Percentiles rank a stretch among this genome's conserved stretches.
Evolutionary conservation across 2,113 vertebrate species (phyloP).

Genomic region (Neogale vison): DNA sequence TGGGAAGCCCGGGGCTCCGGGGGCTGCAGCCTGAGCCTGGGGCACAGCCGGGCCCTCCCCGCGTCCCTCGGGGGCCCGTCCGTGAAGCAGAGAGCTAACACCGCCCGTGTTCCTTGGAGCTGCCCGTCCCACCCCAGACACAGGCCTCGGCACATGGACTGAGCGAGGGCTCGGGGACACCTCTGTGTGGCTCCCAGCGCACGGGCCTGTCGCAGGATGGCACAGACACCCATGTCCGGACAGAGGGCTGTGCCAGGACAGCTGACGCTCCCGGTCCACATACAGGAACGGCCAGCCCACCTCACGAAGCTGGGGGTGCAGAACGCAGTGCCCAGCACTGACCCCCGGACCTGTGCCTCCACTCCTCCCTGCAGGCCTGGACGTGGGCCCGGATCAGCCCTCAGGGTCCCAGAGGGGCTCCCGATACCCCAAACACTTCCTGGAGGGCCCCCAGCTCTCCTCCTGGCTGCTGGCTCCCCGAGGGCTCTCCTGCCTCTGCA

Average conservation of each 20-base stretch:
- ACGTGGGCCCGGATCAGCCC: background rate
- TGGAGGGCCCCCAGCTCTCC: fast-evolving
- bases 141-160: background rate
- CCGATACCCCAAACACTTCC: background rate
- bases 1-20: background rate
- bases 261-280: background rate
- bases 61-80: background rate
- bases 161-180: background rate
- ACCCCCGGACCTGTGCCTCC: background rate
- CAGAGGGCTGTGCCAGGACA: background rate
- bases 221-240: background rate
- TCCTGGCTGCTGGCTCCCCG: background rate
- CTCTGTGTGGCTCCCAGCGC: background rate
- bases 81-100: background rate
- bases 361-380: no score
- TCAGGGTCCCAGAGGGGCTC: background rate
- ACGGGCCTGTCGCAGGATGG: background rate
- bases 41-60: background rate
- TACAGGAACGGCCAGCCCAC: background rate
- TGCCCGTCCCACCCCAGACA: background rate
- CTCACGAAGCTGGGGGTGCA: background rate
- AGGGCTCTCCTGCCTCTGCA: background rate
- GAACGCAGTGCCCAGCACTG: background rate
- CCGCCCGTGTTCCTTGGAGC: fast-evolving
- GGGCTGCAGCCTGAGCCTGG: background rate